Evolutionary conservation across 2,113 vertebrate genomes (phyloP).

Genomic region (Menidia beryllina): DNA sequence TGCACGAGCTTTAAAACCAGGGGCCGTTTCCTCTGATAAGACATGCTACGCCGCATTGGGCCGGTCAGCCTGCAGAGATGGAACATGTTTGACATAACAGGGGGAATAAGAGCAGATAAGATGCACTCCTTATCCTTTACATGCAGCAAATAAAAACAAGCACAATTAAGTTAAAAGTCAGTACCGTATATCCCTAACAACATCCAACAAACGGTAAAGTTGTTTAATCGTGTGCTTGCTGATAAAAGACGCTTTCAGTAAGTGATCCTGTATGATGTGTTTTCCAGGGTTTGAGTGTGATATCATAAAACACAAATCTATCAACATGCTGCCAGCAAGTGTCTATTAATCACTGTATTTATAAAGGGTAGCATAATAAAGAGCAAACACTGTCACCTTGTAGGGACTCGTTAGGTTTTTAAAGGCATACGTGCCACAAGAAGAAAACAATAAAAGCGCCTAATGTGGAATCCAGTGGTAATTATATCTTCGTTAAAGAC

Average conservation of each 20-base stretch:
- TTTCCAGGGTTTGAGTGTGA: slow-evolving; percentile 8
- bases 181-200: no score
- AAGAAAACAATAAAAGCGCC: slow-evolving; percentile 57
- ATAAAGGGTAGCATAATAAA: slow-evolving; percentile 45
- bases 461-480: slow-evolving; percentile 43
- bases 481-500: slow-evolving; percentile 50
- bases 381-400: slow-evolving; percentile 34
- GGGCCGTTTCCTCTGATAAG: slow-evolving; percentile 11
- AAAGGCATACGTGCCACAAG: slow-evolving; percentile 38
- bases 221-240: no score
- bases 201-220: no score
- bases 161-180: slow-evolving; percentile 31
- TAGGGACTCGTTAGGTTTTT: slow-evolving; percentile 47
- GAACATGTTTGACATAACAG: background rate
- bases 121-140: slow-evolving; percentile 2
- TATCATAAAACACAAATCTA: slow-evolving; percentile 8
- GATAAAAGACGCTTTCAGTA: no score
- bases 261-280: background rate
- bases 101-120: background rate
- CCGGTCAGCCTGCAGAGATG: background rate
- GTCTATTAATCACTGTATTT: slow-evolving; percentile 62
- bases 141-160: slow-evolving; percentile 14
- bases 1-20: slow-evolving; percentile 26
- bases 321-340: slow-evolving; percentile 19
- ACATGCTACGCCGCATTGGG: background rate